Base-by-base conservation (phyloP, 2,113 vertebrate species). In the Sylvilagus bachmani region DNA sequence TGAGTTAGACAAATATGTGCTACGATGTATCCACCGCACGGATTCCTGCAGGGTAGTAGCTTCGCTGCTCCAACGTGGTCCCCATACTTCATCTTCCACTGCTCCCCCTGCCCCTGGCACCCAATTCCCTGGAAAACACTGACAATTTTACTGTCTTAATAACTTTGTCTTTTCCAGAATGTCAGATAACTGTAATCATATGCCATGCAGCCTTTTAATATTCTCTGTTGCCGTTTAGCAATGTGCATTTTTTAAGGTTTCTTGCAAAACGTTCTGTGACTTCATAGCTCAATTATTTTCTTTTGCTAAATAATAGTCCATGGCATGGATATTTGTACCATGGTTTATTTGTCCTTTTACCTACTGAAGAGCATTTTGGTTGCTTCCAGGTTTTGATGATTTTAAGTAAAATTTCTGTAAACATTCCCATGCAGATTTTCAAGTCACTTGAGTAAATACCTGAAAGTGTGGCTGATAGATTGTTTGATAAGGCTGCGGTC, bases 281-380 rank as follows among this genome's bases (percentile, higher is more conserved):
- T 75, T 85, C 24, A 85, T 33, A 67, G 31, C 21, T 90, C 22
- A 24, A 61, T 77, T 94, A 36, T 64, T 93, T 93, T 90, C 79
- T 31, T 67, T 74, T 79, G 66, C n/a, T 71, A 29, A 17, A 73
- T 53, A 33, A 51, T 51, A 58, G 24, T 83, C 22, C 25, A 70
- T 33, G 82, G 17, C 73, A 38, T 91, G 66, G 62, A 78, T 58
- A 58, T 44, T 44, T 38, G 12, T 77, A 66, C 16, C 25, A 58
- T 10, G 19, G 7, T 79, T 77, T 75, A 51, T 51, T 95, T 78
- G 44, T 78, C n/a, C n/a, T 55, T 71, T 84, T 24, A 49, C 24
- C 64, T 49, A 21, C 21, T 61, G 31, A 85, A 58, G 12, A 80
- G 62, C 58, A 90, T 36, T 21, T 71, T 91, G 51, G 58, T 85